phyloP scores from a whole-genome alignment of 2,888 invertebrate genomes.

The Hemicrepidius hirtus region DNA sequence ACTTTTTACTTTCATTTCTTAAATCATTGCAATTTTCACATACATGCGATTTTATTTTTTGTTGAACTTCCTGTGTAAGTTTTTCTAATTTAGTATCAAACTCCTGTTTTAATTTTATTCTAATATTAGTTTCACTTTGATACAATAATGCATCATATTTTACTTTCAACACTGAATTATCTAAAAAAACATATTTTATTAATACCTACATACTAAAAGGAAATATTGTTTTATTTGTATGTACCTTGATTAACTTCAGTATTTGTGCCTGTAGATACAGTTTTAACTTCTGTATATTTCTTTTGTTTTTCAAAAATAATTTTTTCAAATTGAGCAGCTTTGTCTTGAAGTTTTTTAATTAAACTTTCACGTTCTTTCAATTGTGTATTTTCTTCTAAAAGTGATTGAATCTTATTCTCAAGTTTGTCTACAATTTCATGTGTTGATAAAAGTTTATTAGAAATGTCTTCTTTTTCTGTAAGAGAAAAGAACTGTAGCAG shows the following conservation, averaged over 20 bases:
- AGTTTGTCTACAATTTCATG: constrained; percentile 2
- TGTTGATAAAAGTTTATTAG: constrained; percentile 14
- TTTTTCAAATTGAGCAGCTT: constrained; percentile 59
- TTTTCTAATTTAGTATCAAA: constrained; percentile 54
- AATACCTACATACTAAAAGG: background rate
- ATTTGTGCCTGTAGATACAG: constrained; percentile 50
- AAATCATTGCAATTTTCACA: constrained; percentile 31
- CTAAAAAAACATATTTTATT: constrained; percentile 31
- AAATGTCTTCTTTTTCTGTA: constrained; percentile 27
- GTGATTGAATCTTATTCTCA: constrained; percentile 36
- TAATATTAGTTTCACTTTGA: constrained; percentile 57
- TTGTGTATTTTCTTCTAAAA: constrained; percentile 42
- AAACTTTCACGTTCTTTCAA: constrained; percentile 56
- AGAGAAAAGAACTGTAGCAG: background rate
- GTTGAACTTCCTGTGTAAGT: constrained; percentile 25
- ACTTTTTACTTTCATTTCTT: constrained; percentile 34
- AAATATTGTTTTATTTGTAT: background rate
- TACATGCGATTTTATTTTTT: constrained; percentile 30
- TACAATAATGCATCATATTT: constrained; percentile 57
- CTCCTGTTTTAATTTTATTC: constrained; percentile 55
- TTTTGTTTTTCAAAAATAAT: constrained; percentile 56
- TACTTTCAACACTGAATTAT: constrained; percentile 52
- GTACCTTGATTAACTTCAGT: constrained; percentile 37
- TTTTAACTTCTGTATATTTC: constrained; percentile 19
- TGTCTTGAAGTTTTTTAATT: constrained; percentile 56